A percentile compares a stretch with the other conserved stretches of the same genome.
These are phyloP conservation scores for Craniophora ligustri DNA, from an alignment of 2,888 invertebrate species.

Conservation along the genomic window DNA sequence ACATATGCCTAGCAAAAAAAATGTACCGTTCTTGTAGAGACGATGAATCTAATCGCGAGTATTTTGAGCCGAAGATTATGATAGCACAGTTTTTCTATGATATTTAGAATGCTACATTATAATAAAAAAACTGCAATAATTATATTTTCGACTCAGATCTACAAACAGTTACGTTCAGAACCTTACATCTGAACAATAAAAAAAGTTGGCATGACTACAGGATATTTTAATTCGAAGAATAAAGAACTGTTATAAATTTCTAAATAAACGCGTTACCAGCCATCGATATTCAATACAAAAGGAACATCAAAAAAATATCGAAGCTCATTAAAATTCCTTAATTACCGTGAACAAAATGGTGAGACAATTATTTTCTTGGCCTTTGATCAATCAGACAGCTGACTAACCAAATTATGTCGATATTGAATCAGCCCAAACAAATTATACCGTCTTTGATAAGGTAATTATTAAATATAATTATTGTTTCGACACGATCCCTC, in stretches of 20 bases:
- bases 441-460: slow-evolving; percentile 76
- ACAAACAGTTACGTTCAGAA: too few relatives aligned
- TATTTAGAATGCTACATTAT: too few relatives aligned
- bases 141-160: too few relatives aligned
- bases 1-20: too few relatives aligned
- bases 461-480: slow-evolving; percentile 83
- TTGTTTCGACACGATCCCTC: slow-evolving; percentile 79
- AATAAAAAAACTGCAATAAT: too few relatives aligned
- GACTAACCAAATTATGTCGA: slow-evolving; percentile 73
- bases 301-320: slow-evolving; percentile 34
- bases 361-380: slow-evolving; percentile 57
- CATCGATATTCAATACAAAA: slow-evolving; percentile 12
- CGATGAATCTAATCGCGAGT: too few relatives aligned
- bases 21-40: too few relatives aligned
- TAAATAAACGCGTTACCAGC: background rate
- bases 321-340: slow-evolving; percentile 65
- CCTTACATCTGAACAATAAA: too few relatives aligned
- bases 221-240: background rate
- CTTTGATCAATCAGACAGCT: slow-evolving; percentile 75
- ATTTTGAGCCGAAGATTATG: too few relatives aligned
- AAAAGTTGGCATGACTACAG: background rate
- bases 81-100: too few relatives aligned
- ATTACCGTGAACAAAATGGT: slow-evolving; percentile 65
- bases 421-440: slow-evolving; percentile 78
- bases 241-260: too few relatives aligned